Evolutionary conservation across 2,797 vertebrate genomes (phyloP).

Genomic region (Intellagama lesueurii): DNA sequence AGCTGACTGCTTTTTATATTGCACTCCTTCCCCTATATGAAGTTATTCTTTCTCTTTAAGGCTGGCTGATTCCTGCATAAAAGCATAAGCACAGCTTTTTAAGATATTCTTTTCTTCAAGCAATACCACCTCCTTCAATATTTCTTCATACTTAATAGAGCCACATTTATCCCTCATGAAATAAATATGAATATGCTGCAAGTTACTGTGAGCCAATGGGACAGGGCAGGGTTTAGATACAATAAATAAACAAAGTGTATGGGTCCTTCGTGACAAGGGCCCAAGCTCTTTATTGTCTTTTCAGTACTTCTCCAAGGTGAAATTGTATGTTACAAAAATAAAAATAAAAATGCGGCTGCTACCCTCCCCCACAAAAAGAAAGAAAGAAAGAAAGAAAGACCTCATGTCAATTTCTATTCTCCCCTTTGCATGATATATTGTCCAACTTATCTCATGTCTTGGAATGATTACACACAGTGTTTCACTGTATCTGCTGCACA

Average conservation of each 20-base stretch:
- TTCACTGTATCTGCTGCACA: not conserved
- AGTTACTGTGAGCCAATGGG: not conserved
- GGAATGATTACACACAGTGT: not conserved
- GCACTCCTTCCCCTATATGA: not conserved
- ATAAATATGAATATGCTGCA: not conserved
- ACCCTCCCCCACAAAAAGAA: too few species aligned
- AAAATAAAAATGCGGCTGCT: not conserved
- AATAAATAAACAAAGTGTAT: not conserved
- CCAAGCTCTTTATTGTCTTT: not conserved
- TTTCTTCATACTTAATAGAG: not conserved
- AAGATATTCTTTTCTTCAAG: not conserved
- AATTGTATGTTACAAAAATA: constrained; percentile 10
- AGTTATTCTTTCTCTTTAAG: not conserved
- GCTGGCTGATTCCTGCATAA: not conserved
- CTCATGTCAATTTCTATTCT: not conserved
- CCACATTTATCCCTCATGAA: not conserved
- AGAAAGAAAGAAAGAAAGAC: not conserved
- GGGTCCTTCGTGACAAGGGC: not conserved
- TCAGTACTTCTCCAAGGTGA: not conserved
- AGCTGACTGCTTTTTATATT: not conserved
- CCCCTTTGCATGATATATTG: not conserved
- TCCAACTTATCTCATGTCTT: not conserved
- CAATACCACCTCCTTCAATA: not conserved
- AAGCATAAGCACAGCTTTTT: not conserved
- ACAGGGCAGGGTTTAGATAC: not conserved